Evolutionary conservation across 2,888 invertebrate genomes (phyloP).

Genomic region (Andrena minutula): DNA sequence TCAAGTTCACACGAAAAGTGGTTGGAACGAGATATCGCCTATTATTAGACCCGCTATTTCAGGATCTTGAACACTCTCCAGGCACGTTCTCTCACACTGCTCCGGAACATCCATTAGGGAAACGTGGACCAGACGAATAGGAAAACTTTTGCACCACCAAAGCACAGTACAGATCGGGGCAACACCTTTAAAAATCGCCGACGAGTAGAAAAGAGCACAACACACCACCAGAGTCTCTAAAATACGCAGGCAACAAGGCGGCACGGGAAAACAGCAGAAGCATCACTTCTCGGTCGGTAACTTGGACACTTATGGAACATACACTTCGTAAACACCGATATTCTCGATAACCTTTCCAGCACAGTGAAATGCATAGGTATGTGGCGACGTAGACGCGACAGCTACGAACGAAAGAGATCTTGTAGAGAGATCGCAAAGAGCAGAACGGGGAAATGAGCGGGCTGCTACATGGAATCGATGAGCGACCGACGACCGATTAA

Average conservation of each 20-base stretch:
- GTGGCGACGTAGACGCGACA: constrained; percentile 1
- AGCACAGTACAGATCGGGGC: constrained; percentile 39
- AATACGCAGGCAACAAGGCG: constrained; percentile 44
- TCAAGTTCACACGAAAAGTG: constrained; percentile 79
- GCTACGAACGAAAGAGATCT: constrained; percentile 3
- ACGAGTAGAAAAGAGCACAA: constrained; percentile 27
- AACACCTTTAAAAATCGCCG: constrained; percentile 48
- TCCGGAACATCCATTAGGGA: constrained; percentile 65
- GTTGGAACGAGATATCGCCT: constrained; percentile 75
- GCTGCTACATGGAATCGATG: constrained; percentile 51
- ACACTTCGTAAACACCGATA: constrained; percentile 61
- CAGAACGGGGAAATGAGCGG: constrained; percentile 24
- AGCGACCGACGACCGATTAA: constrained; percentile 42
- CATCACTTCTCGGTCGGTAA: constrained; percentile 75
- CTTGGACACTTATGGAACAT: constrained; percentile 56
- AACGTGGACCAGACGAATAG: constrained; percentile 42
- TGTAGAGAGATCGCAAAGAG: neutral
- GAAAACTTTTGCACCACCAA: constrained; percentile 53
- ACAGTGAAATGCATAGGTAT: constrained; percentile 4
- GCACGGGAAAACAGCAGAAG: constrained; percentile 56
- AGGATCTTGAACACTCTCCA: constrained; percentile 72
- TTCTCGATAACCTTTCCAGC: constrained; percentile 39
- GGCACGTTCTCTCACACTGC: constrained; percentile 61
- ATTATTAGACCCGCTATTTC: constrained; percentile 77
- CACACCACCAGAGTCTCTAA: constrained; percentile 36